Base-by-base conservation (phyloP, 2,797 vertebrate species). In the Paratrypauchen microcephalus region DNA sequence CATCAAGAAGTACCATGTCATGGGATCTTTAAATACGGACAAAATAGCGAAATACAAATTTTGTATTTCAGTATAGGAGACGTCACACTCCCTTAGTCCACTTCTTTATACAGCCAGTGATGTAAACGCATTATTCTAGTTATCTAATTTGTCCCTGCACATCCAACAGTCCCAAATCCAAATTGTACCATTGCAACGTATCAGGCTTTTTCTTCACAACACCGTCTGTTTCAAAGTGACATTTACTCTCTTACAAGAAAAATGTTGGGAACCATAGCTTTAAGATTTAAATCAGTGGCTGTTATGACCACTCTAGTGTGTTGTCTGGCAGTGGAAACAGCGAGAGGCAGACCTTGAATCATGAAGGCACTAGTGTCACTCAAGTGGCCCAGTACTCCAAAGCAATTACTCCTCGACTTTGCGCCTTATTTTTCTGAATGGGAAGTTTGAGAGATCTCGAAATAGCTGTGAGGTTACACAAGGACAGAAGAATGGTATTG, bases 341-440 rank as follows among this genome's bases (percentile, higher is more conserved):
- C 39, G 9, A 41, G 39, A 56, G 62, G 26, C 30, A 52, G 55
- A 30, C 6, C 50, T 55, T 26, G 45, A 56, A 52, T 68, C 55
- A 71, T 41, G 0, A 39, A 67, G 63, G 13, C 59, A 58, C 32
- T 39, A 12, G 16, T 68, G 23, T 70, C 45, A 50, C 15, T 50
- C 16, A 32, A 8, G 13, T 11, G 3, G 56, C 39, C 5, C 68
- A 70, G 50, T 52, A 28, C 23, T 48, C 73, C 8, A 56, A 63
- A 16, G 23, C 66, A 32, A 57, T 61, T 41, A 4, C 47, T 6
- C 3, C 71, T 72, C 65, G 69, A 74, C 69, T 70, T 72, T 81
- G 61, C 45, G 30, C 11, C 9, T 58, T n/a, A n/a, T 23, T 32
- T 26, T 15, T 4, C 15, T 18, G 21, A 48, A 45, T 39, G 28